Evolutionary conservation across 2,797 vertebrate genomes (phyloP), one percentile per base, ranked within the genome.

Genomic region (Ctenopoma multispine): DNA sequence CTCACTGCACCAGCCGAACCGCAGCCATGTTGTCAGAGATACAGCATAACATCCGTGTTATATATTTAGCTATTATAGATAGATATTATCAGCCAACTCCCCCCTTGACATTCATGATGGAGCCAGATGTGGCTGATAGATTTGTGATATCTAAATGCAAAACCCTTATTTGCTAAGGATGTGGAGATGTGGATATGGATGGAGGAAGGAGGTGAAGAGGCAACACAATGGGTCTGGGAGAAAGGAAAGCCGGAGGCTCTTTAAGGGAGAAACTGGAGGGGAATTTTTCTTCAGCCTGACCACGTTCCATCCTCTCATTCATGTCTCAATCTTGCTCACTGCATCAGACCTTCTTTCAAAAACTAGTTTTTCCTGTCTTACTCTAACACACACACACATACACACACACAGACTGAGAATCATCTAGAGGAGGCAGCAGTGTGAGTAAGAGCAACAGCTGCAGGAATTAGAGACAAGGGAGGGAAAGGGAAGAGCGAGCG

Each of bases 381-480:
- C 44, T 43, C 15, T 43, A 43, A 40, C 47, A 49, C n/a, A n/a
- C n/a, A n/a, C n/a, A n/a, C 47, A 66, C 63, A 47, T 41, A 64
- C n/a, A 36, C 17, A 34, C 15, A 38, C 47, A 70, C 59, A 56
- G 68, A 79, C 48, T 83, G 8, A 76, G 75, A 84, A 87, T 85
- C 87, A 78, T 86, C 79, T 87, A 74, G 73, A 82, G 77, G 79
- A 83, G 79, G 73, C 73, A 72, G 69, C 68, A 69, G 75, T 69
- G 72, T 87, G 86, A 91, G 81, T 81, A 86, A 83, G 77, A 87
- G 76, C 85, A 92, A 89, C 92, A 93, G 92, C 91, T 93, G 92
- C 86, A 83, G 56, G 88, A 88, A 90, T 88, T 89, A 90, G 34
- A 87, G 62, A 75, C 50, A 23, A 69, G 86, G 79, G 78, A 84